phyloP scores from a whole-genome alignment of 2,888 invertebrate genomes.

The Tribolium freemani region DNA sequence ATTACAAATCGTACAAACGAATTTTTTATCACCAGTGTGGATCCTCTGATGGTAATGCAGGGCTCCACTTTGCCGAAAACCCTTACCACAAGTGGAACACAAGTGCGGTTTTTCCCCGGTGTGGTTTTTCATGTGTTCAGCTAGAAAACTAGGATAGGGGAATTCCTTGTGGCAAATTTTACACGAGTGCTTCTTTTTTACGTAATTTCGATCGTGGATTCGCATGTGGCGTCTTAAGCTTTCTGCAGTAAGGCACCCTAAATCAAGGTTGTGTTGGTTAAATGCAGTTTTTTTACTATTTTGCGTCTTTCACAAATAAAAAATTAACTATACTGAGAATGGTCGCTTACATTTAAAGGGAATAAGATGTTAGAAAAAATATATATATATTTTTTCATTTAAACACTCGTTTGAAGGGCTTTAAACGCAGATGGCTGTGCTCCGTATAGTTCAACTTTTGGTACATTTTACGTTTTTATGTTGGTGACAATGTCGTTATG shows the following conservation, averaged over 20 bases:
- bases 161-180: slow-evolving; percentile 60
- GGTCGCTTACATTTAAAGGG: no score
- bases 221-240: slow-evolving; percentile 62
- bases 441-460: neutral
- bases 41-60: slow-evolving; percentile 60
- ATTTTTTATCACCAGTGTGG: slow-evolving; percentile 60
- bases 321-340: no score
- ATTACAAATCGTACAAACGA: slow-evolving; percentile 54
- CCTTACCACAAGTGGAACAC: slow-evolving; percentile 61
- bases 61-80: slow-evolving; percentile 63
- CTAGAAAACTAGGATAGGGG: slow-evolving; percentile 60
- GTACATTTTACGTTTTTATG: neutral
- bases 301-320: no score
- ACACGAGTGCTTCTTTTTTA: slow-evolving; percentile 60
- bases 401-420: no score
- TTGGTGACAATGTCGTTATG: no score
- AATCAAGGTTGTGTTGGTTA: slow-evolving; percentile 33
- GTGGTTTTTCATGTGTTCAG: slow-evolving; percentile 65
- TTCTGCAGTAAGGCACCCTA: slow-evolving; percentile 64
- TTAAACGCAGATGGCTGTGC: no score
- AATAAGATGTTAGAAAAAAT: no score
- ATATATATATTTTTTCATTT: no score
- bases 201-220: slow-evolving; percentile 60
- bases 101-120: slow-evolving; percentile 64
- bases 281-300: no score